phyloP scores from a whole-genome alignment of 2,888 invertebrate species.

The Zygogramma bicolorata region DNA sequence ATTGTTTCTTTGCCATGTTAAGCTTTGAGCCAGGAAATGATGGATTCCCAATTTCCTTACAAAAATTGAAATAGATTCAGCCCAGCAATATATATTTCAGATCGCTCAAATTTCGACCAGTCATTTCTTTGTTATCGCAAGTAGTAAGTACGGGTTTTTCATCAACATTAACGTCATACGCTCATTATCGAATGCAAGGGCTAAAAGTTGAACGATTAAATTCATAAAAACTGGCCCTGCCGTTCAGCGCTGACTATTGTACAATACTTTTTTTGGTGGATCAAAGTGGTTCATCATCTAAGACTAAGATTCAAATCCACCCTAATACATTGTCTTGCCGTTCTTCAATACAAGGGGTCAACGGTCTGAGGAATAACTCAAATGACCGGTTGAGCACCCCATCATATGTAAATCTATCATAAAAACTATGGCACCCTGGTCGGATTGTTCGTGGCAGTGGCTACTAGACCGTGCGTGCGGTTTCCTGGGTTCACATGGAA shows the following conservation, averaged over 20 bases:
- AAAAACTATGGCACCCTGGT: conserved; percentile 40
- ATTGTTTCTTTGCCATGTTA: too few relatives aligned
- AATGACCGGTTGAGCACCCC: conserved; percentile 52
- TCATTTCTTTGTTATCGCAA: neutral
- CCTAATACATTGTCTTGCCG: conserved; percentile 1
- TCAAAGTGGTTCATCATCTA: conserved; percentile 4
- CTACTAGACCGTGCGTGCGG: neutral
- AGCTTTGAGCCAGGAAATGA: too few relatives aligned
- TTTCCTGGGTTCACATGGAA: neutral
- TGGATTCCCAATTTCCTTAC: too few relatives aligned
- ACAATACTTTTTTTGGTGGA: neutral
- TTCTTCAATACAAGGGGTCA: conserved; percentile 44
- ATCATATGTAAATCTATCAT: conserved; percentile 49
- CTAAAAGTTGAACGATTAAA: conserved; percentile 1
- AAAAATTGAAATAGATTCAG: too few relatives aligned
- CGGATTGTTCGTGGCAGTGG: neutral
- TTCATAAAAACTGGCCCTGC: neutral
- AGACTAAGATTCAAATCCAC: conserved; percentile 7
- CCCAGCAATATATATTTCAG: too few relatives aligned
- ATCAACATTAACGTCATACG: neutral
- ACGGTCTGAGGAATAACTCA: conserved; percentile 45
- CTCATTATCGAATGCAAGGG: neutral
- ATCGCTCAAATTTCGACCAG: too few relatives aligned
- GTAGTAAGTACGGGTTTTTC: neutral
- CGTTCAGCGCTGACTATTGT: neutral